These are phyloP conservation scores for Lithophane socia DNA, from an alignment of 2,888 invertebrate species.

Conservation along the genomic window DNA sequence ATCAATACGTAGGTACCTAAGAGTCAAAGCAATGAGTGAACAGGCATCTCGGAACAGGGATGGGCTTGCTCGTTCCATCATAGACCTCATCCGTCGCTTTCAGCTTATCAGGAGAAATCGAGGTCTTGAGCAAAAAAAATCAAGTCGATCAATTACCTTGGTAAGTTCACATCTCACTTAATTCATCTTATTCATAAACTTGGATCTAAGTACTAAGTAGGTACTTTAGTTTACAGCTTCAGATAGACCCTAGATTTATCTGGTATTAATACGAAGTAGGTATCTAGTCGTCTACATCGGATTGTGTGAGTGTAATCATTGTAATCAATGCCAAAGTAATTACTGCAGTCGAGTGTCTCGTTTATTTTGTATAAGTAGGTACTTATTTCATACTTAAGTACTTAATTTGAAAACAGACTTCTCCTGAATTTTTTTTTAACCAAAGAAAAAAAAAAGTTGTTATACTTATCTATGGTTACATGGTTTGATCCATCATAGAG, in stretches of 20 bases:
- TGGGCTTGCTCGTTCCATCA: no score
- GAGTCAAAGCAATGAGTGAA: no score
- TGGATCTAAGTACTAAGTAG: neutral
- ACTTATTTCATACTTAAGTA: neutral
- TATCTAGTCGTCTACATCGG: conserved; percentile 25
- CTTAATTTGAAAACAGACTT: neutral
- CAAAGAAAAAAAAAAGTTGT: neutral
- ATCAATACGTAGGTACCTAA: no score
- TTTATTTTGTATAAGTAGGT: neutral
- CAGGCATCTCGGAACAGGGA: no score
- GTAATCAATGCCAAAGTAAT: conserved; percentile 27
- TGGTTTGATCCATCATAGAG: neutral
- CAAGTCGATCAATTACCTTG: neutral
- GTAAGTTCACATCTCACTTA: neutral
- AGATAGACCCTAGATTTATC: conserved; percentile 36
- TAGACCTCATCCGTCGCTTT: no score
- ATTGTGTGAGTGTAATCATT: conserved; percentile 14
- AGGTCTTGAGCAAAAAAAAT: no score
- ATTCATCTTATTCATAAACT: conserved; percentile 20
- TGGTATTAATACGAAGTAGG: conserved; percentile 26
- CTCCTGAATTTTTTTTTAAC: neutral
- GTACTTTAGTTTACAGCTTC: conserved; percentile 34
- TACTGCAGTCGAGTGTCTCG: neutral
- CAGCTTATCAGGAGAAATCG: no score
- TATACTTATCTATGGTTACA: neutral